Evolutionary conservation across 2,113 vertebrate species (phyloP).

Genomic region (Campylomormyrus numenius): DNA sequence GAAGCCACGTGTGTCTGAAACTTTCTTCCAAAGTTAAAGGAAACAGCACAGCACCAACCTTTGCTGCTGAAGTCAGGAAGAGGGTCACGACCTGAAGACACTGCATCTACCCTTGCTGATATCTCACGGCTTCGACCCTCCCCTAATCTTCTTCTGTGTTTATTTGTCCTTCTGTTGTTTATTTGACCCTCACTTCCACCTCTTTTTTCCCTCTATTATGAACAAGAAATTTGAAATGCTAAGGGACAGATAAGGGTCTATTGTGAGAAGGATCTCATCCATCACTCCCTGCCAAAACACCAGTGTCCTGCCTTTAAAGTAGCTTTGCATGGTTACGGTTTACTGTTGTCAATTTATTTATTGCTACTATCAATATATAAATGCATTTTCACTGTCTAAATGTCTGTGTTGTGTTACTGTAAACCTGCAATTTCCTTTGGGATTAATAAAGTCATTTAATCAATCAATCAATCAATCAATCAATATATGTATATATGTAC

Average conservation of each 20-base stretch:
- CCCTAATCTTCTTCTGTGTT: neutral
- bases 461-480: no score
- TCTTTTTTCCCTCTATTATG: neutral
- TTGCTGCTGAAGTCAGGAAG: neutral
- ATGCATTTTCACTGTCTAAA: neutral
- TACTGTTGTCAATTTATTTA: neutral
- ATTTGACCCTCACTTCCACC: neutral
- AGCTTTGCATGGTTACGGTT: neutral
- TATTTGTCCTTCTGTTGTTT: neutral
- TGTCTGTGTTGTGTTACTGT: neutral
- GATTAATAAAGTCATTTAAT: neutral
- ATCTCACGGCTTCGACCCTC: neutral
- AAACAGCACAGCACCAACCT: neutral
- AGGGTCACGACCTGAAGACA: neutral
- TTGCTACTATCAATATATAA: neutral
- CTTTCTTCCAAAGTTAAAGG: neutral
- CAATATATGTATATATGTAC: neutral
- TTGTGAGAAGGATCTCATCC: neutral
- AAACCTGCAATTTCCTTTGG: neutral
- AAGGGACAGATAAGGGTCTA: neutral
- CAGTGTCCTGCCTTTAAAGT: neutral
- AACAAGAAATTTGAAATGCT: neutral
- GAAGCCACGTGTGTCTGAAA: neutral
- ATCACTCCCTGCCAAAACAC: neutral
- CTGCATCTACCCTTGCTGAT: neutral